Base-by-base conservation (phyloP, 2,797 vertebrate species). In the Notamacropus eugenii region DNA sequence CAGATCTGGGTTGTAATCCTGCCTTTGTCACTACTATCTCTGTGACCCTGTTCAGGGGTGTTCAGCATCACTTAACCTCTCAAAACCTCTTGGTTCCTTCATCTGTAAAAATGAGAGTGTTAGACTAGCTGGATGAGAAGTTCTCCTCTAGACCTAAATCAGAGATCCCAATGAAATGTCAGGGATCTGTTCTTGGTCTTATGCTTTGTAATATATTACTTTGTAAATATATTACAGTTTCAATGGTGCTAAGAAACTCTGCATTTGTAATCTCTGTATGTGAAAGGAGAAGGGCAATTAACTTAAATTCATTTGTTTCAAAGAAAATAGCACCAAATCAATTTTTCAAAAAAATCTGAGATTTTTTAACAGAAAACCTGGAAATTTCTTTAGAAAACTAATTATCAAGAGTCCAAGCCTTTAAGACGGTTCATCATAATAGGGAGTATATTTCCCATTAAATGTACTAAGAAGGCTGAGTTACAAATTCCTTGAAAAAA, bases 341-440 rank as follows among this genome's bases (percentile, higher is more conserved):
- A 40, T n/a, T 74, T 67, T 74, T 74, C 8, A 6, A n/a, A 67
- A 62, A 62, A 59, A 40, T 6, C 13, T 12, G 0, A 34, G 34
- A 14, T 40, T 74, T 46, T 46, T 87, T 82, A 46, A 46, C 40
- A 87, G 74, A 50, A 87, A 87, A 87, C 3, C 40, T 27, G 22
- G 40, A 50, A 1, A 11, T 94, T 92, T 95, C n/a, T 94, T 97
- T 92, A 93, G 55, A n/a, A 92, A 96, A 95, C 82, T 90, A 93
- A 93, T 95, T 95, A 82, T 87, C 22, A 95, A 94, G n/a, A 94
- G 50, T 50, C 40, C 40, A 50, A 50, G 74, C 10, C 19, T 87
- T 87, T 46, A 46, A 46, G 40, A 87, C 50, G 9, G 9, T 87
- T 50, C 74, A 87, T 27, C 74, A 87, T 27, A 87, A 46, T 4